A percentile compares a stretch with the other conserved stretches of the same genome.
Conservation (phyloP, 2,888 invertebrate species). For the Andrena marginata region DNA sequence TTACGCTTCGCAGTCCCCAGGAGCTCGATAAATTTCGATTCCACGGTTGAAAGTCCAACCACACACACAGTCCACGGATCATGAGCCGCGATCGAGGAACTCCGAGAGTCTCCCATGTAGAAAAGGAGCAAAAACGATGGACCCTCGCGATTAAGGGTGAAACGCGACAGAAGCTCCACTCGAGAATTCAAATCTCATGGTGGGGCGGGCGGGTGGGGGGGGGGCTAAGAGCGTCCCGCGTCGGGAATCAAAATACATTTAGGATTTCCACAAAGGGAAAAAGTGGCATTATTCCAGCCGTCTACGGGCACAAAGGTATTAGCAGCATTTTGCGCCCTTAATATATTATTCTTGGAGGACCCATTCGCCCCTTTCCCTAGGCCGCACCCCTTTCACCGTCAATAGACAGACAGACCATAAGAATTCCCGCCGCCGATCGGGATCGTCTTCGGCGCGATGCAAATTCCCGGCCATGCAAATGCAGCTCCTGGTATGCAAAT, state of each 20-base stretch:
- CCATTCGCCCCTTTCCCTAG: slow-evolving; percentile 71
- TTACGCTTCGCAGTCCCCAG: not conserved
- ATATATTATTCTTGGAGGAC: slow-evolving; percentile 82
- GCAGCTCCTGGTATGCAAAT: slow-evolving; percentile 79
- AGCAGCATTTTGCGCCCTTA: slow-evolving; percentile 83
- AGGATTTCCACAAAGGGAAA: slow-evolving; percentile 79
- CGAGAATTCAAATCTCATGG: slow-evolving; percentile 52
- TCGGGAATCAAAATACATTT: slow-evolving; percentile 77
- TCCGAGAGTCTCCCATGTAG: slow-evolving; percentile 2
- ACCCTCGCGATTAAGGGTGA: slow-evolving; percentile 26
- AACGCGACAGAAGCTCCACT: slow-evolving; percentile 47
- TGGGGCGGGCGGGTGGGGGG: not conserved
- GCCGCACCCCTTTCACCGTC: slow-evolving; percentile 53
- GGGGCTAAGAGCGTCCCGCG: slow-evolving; percentile 32
- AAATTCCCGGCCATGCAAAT: slow-evolving; percentile 80
- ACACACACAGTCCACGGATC: not conserved
- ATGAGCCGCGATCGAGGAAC: slow-evolving; percentile 6
- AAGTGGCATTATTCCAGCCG: slow-evolving; percentile 76
- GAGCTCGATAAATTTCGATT: not conserved
- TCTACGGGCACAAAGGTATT: slow-evolving; percentile 79
- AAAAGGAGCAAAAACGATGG: slow-evolving; percentile 21
- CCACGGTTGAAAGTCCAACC: not conserved
- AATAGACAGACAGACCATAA: slow-evolving; percentile 49
- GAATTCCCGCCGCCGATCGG: slow-evolving; percentile 63
- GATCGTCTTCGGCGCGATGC: slow-evolving; percentile 79